Evolutionary conservation across 2,797 vertebrate species (phyloP), one percentile per base, ranked within the genome.

Genomic region (Sebastes diploproa): DNA sequence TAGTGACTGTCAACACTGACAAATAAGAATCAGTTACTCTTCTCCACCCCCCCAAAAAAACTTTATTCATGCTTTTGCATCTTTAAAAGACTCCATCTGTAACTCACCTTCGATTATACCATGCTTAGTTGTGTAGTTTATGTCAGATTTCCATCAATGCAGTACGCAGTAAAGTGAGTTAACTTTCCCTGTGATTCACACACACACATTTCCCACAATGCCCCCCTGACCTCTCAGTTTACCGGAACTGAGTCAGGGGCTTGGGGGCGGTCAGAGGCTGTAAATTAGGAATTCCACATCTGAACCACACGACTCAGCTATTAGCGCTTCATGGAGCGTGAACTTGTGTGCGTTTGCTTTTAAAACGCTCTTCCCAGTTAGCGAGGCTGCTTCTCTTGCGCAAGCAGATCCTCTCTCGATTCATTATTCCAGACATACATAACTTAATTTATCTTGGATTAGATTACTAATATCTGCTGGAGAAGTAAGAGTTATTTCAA

Each of bases 221-320:
- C 46, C 46, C 60, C 50, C 46, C 38, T 85, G 81, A 88, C 87
- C 80, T 85, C 83, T 88, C 68, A 71, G 73, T 52, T 91, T 86
- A 80, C 88, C 72, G 75, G 90, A 93, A 91, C 78, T 88, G 84
- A 87, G 80, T 89, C 78, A 66, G 77, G 82, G 87, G 89, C 86
- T 83, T 46, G 27, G 25, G 75, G 68, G 77, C 64, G 73, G 85
- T 91, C 83, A 87, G 71, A 89, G 85, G 86, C 88, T 74, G 83
- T 91, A 93, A 94, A 93, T 88, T 78, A 85, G 78, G 80, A 88
- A 91, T 90, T 92, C 90, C 89, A 86, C 86, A 86, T 90, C 52
- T 82, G 85, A 94, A 88, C 88, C 89, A 88, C 90, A 90, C 77
- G 38, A 89, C 88, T 90, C 79, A 71, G 90, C 89, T 77, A 85